Evolutionary conservation across 2,888 invertebrate species (phyloP), one percentile per base, ranked within the genome.

Genomic region (Mythimna lalbum): DNA sequence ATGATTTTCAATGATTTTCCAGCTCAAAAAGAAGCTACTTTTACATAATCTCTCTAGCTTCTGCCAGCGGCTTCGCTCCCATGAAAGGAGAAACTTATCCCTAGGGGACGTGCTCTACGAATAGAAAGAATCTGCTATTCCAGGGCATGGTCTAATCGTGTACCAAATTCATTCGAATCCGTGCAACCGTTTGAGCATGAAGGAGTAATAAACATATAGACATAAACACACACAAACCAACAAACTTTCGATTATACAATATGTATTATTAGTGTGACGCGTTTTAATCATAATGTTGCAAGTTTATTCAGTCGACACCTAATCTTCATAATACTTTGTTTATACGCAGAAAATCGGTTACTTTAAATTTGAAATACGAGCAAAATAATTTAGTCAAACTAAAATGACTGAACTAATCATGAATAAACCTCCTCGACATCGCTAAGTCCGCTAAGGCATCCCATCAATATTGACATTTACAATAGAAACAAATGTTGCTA

Each of bases 381-480:
- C 52, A 56, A 66, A 69, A 61, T 75, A 60, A 67, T 70, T 55
- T 36, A 49, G 63, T 69, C 60, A 62, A 55, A 57, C 62, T 63
- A 62, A 71, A 69, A 63, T 65, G 63, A 76, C 19, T 73, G 52
- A 71, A 66, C 70, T 50, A 69, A 62, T 74, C 68, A 63, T 62
- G 33, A 57, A 69, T 79, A 63, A 64, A 69, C 68, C 62, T 47
- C 59, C 36, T 60, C 53, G 73, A 77, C 76, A 75, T 33, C n/a
- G n/a, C 55, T 81, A 77, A 82, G 63, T 76, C 80, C 56, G 33
- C 66, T 73, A 31, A 81, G 69, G 50, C 61, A 61, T 61, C 64
- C 50, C 65, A 78, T 80, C 76, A 80, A 66, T 84, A 81, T 86
- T 83, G 83, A 80, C 84, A 81, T 80, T 83, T 78, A 76, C 69